Evolutionary conservation across 2,888 invertebrate species (phyloP).

Genomic region (Aelia acuminata): DNA sequence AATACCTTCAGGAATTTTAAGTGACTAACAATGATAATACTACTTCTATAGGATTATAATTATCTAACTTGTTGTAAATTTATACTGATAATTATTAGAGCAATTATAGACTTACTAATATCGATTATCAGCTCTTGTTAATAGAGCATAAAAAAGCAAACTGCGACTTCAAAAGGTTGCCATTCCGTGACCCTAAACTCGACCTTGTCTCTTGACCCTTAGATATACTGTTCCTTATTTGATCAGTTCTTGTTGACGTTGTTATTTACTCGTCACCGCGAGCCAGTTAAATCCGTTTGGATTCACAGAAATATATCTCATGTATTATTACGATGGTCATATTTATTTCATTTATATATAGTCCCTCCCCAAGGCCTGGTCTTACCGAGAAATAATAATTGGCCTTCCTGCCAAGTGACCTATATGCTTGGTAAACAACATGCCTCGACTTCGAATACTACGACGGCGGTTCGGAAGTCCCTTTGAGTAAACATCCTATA

Average conservation of each 20-base stretch:
- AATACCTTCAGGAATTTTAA: too few relatives aligned
- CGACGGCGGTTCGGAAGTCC: background rate
- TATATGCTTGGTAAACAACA: conserved; percentile 5
- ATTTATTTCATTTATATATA: background rate
- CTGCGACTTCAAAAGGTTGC: background rate
- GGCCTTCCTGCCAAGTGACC: conserved; percentile 2
- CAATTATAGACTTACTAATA: too few relatives aligned
- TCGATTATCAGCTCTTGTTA: too few relatives aligned
- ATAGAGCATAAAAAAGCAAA: background rate
- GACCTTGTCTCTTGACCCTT: conserved; percentile 6
- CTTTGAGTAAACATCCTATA: background rate
- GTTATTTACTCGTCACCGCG: background rate
- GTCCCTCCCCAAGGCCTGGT: background rate
- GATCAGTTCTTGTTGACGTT: background rate
- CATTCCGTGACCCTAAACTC: background rate
- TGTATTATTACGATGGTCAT: background rate
- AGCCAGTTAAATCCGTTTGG: background rate
- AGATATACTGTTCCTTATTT: background rate
- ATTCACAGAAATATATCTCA: background rate
- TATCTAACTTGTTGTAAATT: too few relatives aligned
- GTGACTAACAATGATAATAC: too few relatives aligned
- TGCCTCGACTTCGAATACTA: background rate
- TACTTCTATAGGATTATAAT: too few relatives aligned
- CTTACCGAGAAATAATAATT: background rate
- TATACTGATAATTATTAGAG: too few relatives aligned